Percentiles rank a stretch among this genome's conserved stretches.
Evolutionary conservation across 2,888 invertebrate genomes (phyloP).

Genomic region (Aphelenchoides bicaudatus): DNA sequence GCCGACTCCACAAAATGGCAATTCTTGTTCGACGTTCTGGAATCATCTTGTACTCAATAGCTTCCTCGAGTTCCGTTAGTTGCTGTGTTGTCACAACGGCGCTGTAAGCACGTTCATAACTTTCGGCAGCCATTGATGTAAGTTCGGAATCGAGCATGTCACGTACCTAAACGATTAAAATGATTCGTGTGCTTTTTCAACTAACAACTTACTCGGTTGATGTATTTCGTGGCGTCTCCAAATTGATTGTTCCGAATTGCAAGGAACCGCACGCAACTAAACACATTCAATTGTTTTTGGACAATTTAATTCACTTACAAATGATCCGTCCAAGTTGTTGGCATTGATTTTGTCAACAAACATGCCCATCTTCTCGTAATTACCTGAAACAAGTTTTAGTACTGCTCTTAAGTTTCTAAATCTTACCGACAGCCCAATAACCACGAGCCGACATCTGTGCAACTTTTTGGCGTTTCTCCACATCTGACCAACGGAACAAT

Average conservation of each 20-base stretch:
- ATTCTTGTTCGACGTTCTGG: conserved; percentile 79
- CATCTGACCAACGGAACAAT: conserved; percentile 14
- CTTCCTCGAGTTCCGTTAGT: conserved; percentile 92
- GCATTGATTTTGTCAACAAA: conserved; percentile 76
- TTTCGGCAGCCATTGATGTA: conserved; percentile 91
- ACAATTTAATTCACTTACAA: no score
- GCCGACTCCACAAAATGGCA: conserved; percentile 85
- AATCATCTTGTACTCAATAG: conserved; percentile 88
- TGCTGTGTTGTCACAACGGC: conserved; percentile 90
- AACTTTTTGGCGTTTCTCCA: conserved; percentile 65
- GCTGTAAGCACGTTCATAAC: conserved; percentile 78
- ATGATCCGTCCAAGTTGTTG: conserved; percentile 90
- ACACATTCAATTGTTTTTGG: no score
- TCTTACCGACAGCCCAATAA: conserved; percentile 79
- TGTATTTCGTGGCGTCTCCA: conserved; percentile 67
- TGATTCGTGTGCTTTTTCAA: not conserved
- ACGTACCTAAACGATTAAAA: conserved; percentile 67
- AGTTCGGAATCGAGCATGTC: conserved; percentile 91
- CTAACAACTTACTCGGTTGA: conserved; percentile 69
- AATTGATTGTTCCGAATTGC: conserved; percentile 72
- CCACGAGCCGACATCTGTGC: conserved; percentile 84
- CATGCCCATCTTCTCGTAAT: conserved; percentile 88
- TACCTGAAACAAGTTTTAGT: conserved; percentile 63
- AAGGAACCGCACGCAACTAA: conserved; percentile 87
- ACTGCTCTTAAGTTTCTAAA: conserved; percentile 1